Percentiles rank a stretch among this genome's conserved stretches.
These are phyloP conservation scores for Micromys minutus DNA, from an alignment of 2,113 vertebrate species.

Conservation along the genomic window DNA sequence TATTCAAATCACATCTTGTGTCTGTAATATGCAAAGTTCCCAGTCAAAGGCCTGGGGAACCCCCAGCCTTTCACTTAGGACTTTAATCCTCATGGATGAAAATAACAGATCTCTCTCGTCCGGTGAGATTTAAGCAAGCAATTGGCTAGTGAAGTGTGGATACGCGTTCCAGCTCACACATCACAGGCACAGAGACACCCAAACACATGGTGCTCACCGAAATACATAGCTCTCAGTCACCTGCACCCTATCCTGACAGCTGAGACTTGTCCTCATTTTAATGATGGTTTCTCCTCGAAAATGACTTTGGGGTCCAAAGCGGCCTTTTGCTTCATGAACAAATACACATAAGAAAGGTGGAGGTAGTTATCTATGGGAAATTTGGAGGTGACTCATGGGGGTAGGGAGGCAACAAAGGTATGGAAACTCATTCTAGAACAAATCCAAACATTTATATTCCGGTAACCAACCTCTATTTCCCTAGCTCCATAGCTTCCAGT, in stretches of 20 bases:
- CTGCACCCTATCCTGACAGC: neutral
- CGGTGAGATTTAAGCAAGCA: constrained; percentile 39
- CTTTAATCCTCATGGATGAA: neutral
- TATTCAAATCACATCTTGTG: constrained; percentile 70
- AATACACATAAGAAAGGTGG: constrained; percentile 42
- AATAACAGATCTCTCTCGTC: neutral
- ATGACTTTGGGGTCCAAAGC: constrained; percentile 5
- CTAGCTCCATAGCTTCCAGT: neutral
- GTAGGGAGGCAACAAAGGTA: constrained; percentile 13
- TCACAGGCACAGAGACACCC: neutral
- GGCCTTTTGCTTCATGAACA: constrained; percentile 3
- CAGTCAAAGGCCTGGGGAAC: constrained; percentile 29
- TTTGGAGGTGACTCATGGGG: neutral
- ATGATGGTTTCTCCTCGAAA: constrained; percentile 24
- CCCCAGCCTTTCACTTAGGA: neutral
- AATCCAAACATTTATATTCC: neutral
- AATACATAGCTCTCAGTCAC: neutral
- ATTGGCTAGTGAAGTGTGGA: neutral
- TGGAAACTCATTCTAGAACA: constrained; percentile 54
- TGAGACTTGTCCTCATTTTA: constrained; percentile 45
- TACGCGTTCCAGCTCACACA: neutral
- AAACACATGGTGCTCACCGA: neutral
- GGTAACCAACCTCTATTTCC: neutral
- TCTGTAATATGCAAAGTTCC: constrained; percentile 61
- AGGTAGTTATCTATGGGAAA: constrained; percentile 3